Conservation (phyloP, 64 coral and sea anemone genomes). For the Porites australiensis region DNA sequence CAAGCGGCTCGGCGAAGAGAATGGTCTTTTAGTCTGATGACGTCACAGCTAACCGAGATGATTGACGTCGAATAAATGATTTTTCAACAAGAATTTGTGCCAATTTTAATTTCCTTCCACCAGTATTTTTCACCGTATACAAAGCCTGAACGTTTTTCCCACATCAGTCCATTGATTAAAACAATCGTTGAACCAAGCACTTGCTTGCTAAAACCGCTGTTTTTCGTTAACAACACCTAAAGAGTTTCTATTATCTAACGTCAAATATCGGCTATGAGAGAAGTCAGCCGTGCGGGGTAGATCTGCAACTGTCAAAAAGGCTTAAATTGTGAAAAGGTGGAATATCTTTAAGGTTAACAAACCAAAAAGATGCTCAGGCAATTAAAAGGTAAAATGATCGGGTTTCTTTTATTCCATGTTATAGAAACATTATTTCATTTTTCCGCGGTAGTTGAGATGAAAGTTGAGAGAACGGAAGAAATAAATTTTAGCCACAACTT, state of each 20-base stretch:
- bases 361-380: background rate
- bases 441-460: conserved; percentile 27
- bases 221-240: background rate
- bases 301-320: too few species aligned
- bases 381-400: background rate
- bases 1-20: background rate
- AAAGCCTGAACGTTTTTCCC: background rate
- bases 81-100: background rate
- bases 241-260: background rate
- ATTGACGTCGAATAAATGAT: conserved; percentile 14
- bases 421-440: too few species aligned
- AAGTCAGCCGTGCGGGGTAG: too few species aligned
- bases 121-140: background rate
- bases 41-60: background rate
- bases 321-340: background rate
- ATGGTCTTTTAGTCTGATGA: conserved; percentile 36
- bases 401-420: background rate
- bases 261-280: background rate
- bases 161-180: background rate
- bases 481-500: background rate
- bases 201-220: background rate
- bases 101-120: background rate
- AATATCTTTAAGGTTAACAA: conserved; percentile 26
- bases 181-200: background rate
- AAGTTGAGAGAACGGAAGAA: background rate